These are phyloP conservation scores for Patagioenas fasciata DNA, from an alignment of 2,113 vertebrate genomes.

Conservation along the genomic window DNA sequence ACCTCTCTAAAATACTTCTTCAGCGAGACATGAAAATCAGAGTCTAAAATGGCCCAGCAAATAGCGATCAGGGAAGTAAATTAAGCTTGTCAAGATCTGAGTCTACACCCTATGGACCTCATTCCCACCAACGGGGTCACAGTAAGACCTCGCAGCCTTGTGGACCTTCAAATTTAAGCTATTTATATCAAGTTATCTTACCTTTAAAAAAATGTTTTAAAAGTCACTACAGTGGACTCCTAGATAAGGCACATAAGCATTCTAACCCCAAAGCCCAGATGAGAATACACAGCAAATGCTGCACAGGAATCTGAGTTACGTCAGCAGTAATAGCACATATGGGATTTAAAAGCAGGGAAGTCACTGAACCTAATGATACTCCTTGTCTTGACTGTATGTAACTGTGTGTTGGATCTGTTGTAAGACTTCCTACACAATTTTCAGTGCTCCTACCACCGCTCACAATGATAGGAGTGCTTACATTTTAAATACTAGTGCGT, in stretches of 20 bases:
- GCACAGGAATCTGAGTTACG: background rate
- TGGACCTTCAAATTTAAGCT: background rate
- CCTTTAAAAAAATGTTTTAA: background rate
- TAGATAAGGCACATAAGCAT: background rate
- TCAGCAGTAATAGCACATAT: background rate
- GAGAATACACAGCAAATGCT: background rate
- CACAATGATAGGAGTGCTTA: background rate
- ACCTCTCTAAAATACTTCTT: background rate
- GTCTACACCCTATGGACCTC: background rate
- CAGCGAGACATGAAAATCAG: background rate
- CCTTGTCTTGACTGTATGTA: background rate
- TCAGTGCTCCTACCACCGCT: background rate
- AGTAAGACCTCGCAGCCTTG: background rate
- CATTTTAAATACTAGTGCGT: background rate
- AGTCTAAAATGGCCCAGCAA: background rate
- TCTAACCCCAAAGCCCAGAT: background rate
- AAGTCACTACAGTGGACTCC: background rate
- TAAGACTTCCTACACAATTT: background rate
- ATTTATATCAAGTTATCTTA: background rate
- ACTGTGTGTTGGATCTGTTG: background rate
- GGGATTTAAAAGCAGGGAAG: background rate
- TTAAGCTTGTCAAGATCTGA: fast-evolving
- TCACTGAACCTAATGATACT: background rate
- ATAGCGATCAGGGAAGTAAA: background rate
- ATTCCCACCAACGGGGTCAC: background rate